Conservation (phyloP, 2,797 vertebrate genomes). For the Halcyon smyrnensis region DNA sequence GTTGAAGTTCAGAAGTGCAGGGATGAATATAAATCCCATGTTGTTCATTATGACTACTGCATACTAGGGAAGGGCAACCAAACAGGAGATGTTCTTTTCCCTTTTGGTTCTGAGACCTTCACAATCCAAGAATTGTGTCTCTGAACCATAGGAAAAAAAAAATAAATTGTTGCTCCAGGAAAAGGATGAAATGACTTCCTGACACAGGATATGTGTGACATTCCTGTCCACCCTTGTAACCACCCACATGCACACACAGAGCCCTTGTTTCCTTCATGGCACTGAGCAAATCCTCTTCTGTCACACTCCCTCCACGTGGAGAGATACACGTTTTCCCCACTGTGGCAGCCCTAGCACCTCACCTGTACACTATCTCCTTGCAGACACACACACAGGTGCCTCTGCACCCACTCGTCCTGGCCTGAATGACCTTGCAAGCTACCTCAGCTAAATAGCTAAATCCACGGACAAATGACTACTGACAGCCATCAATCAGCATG, state of each 20-base stretch:
- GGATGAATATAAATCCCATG: not conserved
- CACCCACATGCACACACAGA: fast-evolving
- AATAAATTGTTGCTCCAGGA: not conserved
- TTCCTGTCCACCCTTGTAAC: not conserved
- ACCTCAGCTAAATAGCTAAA: not conserved
- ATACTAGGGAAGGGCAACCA: not conserved
- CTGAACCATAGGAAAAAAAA: not conserved
- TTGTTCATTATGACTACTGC: not conserved
- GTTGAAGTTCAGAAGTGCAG: conserved; percentile 3
- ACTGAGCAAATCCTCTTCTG: not conserved
- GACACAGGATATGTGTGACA: not conserved
- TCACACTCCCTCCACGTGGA: not conserved
- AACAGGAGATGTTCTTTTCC: not conserved
- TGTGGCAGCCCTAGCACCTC: not conserved
- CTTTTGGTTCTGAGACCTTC: no score
- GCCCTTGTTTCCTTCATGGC: not conserved
- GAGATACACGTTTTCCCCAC: not conserved
- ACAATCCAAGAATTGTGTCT: not conserved
- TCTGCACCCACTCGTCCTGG: not conserved
- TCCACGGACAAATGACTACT: not conserved
- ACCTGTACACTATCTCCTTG: no score
- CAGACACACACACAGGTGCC: not conserved
- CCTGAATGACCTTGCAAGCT: fast-evolving
- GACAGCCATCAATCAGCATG: not conserved
- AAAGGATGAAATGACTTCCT: not conserved